phyloP scores from a whole-genome alignment of 2,113 vertebrate species.

The Mandrillus leucophaeus region DNA sequence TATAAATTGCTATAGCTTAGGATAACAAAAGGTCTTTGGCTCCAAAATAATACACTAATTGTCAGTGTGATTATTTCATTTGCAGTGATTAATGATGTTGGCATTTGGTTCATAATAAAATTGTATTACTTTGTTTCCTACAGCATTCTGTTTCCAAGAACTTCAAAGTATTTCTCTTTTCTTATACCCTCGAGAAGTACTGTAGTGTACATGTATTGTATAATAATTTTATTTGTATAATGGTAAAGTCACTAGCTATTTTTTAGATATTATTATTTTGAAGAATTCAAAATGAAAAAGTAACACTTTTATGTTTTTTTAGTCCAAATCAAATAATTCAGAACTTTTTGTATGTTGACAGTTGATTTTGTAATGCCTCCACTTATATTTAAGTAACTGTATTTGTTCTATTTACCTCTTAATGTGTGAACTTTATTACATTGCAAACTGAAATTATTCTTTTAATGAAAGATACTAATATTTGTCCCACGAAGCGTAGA shows the following conservation, averaged over 20 bases:
- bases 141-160: not conserved
- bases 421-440: not conserved
- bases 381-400: not conserved
- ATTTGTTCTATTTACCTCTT: not conserved
- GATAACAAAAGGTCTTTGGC: constrained; percentile 50
- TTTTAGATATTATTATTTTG: not conserved
- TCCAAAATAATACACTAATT: constrained; percentile 38
- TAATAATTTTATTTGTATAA: not conserved
- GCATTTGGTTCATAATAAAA: constrained; percentile 30
- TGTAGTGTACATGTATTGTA: not conserved
- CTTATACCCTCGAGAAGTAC: not conserved
- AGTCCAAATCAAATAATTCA: not conserved
- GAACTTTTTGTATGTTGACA: not conserved
- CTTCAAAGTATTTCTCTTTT: not conserved
- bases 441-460: not conserved
- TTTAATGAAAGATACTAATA: not conserved
- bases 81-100: constrained; percentile 33
- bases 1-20: not conserved
- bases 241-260: not conserved
- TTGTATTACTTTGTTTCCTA: constrained; percentile 16
- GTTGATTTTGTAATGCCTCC: not conserved
- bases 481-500: not conserved
- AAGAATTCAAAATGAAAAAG: not conserved
- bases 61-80: constrained; percentile 49
- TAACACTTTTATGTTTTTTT: not conserved